These are phyloP conservation scores for Diploscapter pachys DNA, from an alignment of 1,140 invertebrate genomes.

Conservation along the genomic window DNA sequence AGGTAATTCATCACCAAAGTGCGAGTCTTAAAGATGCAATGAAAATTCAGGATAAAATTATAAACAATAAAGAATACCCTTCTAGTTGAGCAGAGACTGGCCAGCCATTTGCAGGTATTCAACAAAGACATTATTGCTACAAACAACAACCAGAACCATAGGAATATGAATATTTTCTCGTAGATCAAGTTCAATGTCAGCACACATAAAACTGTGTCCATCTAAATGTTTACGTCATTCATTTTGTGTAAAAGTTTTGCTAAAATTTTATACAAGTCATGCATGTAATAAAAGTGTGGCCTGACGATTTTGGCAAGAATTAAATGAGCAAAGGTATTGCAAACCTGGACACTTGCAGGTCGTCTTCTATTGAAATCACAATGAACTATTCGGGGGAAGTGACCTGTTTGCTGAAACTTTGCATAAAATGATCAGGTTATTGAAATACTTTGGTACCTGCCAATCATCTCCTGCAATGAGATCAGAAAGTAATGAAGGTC, in stretches of 20 bases:
- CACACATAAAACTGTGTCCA: constrained; percentile 61
- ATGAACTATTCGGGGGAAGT: constrained; percentile 57
- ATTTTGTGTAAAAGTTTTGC: no score
- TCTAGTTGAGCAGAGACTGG: constrained; percentile 17
- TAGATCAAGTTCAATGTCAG: constrained; percentile 61
- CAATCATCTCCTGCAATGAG: constrained; percentile 48
- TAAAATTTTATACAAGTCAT: no score
- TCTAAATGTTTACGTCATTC: constrained; percentile 25
- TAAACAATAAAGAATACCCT: not conserved
- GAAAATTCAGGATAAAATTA: constrained; percentile 10
- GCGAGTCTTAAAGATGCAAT: not conserved
- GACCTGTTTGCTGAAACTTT: constrained; percentile 44
- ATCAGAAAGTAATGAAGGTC: constrained; percentile 46
- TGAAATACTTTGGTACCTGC: constrained; percentile 43
- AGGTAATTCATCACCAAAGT: constrained; percentile 14
- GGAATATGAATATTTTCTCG: constrained; percentile 60
- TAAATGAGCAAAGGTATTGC: no score
- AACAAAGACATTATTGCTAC: constrained; percentile 48
- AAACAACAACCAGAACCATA: constrained; percentile 61
- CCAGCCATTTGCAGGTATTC: constrained; percentile 48
- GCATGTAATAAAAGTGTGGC: no score
- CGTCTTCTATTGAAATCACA: constrained; percentile 47
- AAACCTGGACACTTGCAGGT: constrained; percentile 35
- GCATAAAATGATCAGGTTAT: no score
- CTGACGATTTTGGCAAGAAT: no score